A percentile compares a stretch with the other conserved stretches of the same genome.
Conservation (phyloP, 2,797 vertebrate genomes). For the Pseudochirops cupreus region DNA sequence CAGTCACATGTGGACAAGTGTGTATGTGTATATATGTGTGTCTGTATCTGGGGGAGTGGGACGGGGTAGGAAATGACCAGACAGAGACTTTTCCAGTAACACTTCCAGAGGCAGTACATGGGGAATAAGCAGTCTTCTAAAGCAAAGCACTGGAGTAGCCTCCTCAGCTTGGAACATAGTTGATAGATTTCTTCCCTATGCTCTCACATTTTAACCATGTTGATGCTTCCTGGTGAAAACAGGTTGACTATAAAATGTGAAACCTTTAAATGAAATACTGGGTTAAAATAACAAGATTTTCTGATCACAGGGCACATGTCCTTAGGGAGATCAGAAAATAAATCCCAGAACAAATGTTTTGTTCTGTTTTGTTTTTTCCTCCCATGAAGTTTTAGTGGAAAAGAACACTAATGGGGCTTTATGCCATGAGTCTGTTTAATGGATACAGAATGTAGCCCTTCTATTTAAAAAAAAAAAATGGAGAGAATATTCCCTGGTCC, state of each 20-base stretch:
- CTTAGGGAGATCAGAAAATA: not conserved
- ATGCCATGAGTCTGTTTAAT: conserved; percentile 19
- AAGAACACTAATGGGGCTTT: not conserved
- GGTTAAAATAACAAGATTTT: not conserved
- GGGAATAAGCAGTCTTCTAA: not conserved
- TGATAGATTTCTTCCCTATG: conserved; percentile 5
- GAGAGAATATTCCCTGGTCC: not conserved
- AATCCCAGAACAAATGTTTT: conserved; percentile 13
- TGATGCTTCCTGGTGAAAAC: not conserved
- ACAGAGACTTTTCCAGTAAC: not conserved
- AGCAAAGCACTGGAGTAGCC: not conserved
- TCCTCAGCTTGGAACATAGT: not conserved
- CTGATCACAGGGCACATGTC: not conserved
- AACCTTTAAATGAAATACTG: conserved; percentile 13
- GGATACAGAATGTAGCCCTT: conserved; percentile 9
- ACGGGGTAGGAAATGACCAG: not conserved
- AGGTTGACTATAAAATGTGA: not conserved
- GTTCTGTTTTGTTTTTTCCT: not conserved
- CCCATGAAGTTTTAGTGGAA: not conserved
- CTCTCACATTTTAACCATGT: not conserved
- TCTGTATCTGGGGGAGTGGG: not conserved
- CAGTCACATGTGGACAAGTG: not conserved
- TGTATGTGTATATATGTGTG: not conserved
- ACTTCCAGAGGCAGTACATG: not conserved
- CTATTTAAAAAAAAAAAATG: conserved; percentile 3